phyloP scores from a whole-genome alignment of 2,888 invertebrate species.

The Nasonovia ribisnigri region DNA sequence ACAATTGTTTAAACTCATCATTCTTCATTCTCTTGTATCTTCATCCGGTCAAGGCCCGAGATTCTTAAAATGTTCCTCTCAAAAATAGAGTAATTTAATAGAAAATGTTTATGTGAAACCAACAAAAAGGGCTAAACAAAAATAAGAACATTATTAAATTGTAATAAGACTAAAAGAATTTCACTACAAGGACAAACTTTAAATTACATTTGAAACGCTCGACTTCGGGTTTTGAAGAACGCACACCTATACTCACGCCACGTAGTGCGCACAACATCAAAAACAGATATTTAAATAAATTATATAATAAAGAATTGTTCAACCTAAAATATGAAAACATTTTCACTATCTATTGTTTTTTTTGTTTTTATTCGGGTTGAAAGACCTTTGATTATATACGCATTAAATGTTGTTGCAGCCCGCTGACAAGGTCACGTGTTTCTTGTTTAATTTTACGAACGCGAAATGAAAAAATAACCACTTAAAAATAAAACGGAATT shows the following conservation, averaged over 20 bases:
- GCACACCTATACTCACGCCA: not conserved
- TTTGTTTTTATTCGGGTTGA: slow-evolving; percentile 23
- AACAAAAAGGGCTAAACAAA: not conserved
- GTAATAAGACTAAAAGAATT: slow-evolving; percentile 12
- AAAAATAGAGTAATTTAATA: too few relatives aligned
- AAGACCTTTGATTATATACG: slow-evolving; percentile 44
- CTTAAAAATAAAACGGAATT: slow-evolving; percentile 34
- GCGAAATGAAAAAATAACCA: slow-evolving; percentile 37
- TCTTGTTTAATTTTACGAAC: slow-evolving; percentile 21
- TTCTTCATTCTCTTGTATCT: too few relatives aligned
- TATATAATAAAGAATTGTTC: not conserved
- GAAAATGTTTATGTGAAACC: not conserved
- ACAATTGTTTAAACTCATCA: not conserved
- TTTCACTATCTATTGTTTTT: slow-evolving; percentile 24
- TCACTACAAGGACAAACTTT: not conserved
- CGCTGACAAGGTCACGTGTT: slow-evolving; percentile 20
- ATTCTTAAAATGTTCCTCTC: too few relatives aligned
- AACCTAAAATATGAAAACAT: slow-evolving; percentile 18
- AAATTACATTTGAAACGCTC: not conserved
- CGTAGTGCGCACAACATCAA: not conserved
- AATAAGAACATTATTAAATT: not conserved
- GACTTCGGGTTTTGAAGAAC: not conserved
- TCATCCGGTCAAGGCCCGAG: too few relatives aligned
- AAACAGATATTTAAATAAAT: slow-evolving; percentile 6
- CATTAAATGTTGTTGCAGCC: not conserved